Evolutionary conservation across 2,888 invertebrate species (phyloP), one percentile per base, ranked within the genome.

Genomic region (Boloria selene): DNA sequence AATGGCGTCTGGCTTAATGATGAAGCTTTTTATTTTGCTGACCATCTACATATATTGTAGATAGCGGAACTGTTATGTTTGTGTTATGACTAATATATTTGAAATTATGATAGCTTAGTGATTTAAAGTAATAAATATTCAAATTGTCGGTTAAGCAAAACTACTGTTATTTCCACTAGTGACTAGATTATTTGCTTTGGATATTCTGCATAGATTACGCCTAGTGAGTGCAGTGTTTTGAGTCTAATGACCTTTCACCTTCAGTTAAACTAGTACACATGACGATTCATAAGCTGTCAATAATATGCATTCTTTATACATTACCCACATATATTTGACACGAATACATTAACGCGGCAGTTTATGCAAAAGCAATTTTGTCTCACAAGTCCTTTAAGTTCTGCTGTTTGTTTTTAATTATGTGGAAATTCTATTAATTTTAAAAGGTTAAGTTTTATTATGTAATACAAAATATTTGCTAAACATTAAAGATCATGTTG

Each of bases 291-390:
- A 47, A 49, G 17, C 60, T 42, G 22, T 38, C 51, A 42, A n/a
- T 44, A 50, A 60, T 14, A 17, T 60, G 31, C 49, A 60, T 60
- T 38, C 50, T 50, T 42, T 51, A 50, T 50, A 51, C 50, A 45
- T 13, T 45, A 56, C n/a, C n/a, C 26, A 56, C 13, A 45, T 55
- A 44, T n/a, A 51, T 60, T 38, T 60, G 60, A 60, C 51, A 60
- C 45, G 17, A 60, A 60, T 60, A 49, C 50, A 60, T 60, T 50
- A 60, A 60, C 50, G 18, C 38, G 18, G n/a, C 14, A 18, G 44
- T 51, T 17, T 13, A 16, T 38, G 59, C 49, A 38, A 59, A 31
- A 38, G 38, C 38, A 14, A 59, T 59, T 59, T 59, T 59, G 49
- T 49, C 59, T 59, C 17, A 6, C 17, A 31, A 49, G 16, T 4